A percentile compares a stretch with the other conserved stretches of the same genome.
Conservation (phyloP, 1,140 invertebrate genomes). For the Camponotus vicinus region DNA sequence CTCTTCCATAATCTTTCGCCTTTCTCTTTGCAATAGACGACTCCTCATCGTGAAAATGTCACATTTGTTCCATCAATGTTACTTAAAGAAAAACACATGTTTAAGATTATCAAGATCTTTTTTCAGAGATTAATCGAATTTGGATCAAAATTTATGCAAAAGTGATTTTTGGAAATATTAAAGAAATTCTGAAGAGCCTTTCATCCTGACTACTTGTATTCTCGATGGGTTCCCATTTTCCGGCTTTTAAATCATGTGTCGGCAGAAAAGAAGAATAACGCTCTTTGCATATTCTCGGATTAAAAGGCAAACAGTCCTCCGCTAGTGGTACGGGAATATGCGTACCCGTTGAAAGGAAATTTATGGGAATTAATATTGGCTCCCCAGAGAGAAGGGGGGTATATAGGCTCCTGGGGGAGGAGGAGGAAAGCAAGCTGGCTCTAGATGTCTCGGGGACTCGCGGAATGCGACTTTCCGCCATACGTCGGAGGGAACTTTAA, state of each 20-base stretch:
- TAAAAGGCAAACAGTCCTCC: conserved; percentile 83
- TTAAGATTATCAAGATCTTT: conserved; percentile 19
- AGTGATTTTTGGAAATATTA: conserved; percentile 3
- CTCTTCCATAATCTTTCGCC: conserved; percentile 31
- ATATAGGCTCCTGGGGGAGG: neutral
- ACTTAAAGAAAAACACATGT: conserved; percentile 30
- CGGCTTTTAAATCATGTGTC: conserved; percentile 48
- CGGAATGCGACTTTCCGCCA: conserved; percentile 85
- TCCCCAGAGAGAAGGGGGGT: conserved; percentile 73
- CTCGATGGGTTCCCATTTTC: conserved; percentile 42
- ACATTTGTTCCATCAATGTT: conserved; percentile 34
- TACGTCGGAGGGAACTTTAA: conserved; percentile 85
- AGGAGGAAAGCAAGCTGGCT: conserved; percentile 44
- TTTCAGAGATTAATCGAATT: conserved; percentile 9
- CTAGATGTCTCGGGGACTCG: conserved; percentile 79
- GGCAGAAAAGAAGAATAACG: conserved; percentile 80
- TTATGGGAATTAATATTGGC: conserved; percentile 87
- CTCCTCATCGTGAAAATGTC: conserved; percentile 33
- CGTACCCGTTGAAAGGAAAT: conserved; percentile 85
- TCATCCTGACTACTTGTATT: neutral
- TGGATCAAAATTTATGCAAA: conserved; percentile 26
- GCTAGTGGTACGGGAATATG: conserved; percentile 68
- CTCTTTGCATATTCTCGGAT: conserved; percentile 85
- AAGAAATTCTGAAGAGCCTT: conserved; percentile 17
- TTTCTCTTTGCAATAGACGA: conserved; percentile 34